Evolutionary conservation across 2,888 invertebrate species (phyloP).

Genomic region (Watsonalla binaria): DNA sequence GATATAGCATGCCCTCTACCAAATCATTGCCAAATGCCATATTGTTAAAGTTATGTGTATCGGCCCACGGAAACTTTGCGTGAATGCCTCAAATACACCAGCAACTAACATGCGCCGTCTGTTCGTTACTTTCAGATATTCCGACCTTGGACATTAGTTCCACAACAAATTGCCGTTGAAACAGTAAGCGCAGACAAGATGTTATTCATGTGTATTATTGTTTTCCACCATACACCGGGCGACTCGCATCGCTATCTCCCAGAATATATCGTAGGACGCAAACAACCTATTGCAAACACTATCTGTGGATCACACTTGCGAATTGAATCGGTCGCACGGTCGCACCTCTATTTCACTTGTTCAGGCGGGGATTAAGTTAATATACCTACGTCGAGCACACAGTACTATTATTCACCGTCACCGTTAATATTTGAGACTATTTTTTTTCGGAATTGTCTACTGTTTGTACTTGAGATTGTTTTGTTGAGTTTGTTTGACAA

Average conservation of each 20-base stretch:
- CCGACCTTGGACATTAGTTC: conserved; percentile 75
- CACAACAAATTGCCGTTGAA: conserved; percentile 72
- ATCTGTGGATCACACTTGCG: conserved; percentile 49
- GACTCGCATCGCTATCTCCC: conserved; percentile 45
- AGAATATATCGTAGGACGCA: conserved; percentile 37
- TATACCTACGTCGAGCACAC: conserved; percentile 48
- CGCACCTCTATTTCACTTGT: conserved; percentile 34
- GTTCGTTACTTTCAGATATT: conserved; percentile 77
- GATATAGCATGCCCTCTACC: too few species aligned
- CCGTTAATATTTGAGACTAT: conserved; percentile 46
- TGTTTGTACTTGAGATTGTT: conserved; percentile 50
- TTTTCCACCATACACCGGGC: conserved; percentile 68
- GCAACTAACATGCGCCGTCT: conserved; percentile 68
- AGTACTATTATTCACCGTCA: conserved; percentile 54
- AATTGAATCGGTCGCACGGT: conserved; percentile 37
- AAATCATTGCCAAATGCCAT: too few species aligned
- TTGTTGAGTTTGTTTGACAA: conserved; percentile 58
- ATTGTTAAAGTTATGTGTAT: too few species aligned
- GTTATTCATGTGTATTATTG: conserved; percentile 74
- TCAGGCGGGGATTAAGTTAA: conserved; percentile 18
- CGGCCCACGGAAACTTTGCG: conserved; percentile 20
- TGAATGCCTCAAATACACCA: conserved; percentile 55
- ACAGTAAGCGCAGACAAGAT: conserved; percentile 75
- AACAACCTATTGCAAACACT: conserved; percentile 29
- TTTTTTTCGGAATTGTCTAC: conserved; percentile 57